Evolutionary conservation across 2,113 vertebrate genomes (phyloP).

Genomic region (Uria aalge): DNA sequence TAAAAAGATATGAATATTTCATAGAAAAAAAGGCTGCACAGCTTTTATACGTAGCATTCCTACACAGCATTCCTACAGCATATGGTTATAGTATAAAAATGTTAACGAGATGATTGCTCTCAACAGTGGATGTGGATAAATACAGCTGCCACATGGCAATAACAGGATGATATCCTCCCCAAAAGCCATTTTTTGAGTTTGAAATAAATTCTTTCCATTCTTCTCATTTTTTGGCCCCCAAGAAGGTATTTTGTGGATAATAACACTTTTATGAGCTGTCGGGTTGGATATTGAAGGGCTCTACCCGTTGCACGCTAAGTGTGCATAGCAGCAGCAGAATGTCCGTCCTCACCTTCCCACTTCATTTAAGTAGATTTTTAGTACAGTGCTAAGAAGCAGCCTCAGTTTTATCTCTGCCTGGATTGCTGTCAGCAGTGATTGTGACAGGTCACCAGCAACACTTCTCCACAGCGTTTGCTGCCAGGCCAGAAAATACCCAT

Average conservation of each 20-base stretch:
- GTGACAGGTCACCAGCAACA: not conserved
- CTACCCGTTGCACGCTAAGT: not conserved
- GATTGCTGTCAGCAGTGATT: not conserved
- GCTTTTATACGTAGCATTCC: not conserved
- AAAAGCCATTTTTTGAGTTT: not conserved
- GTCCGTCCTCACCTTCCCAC: not conserved
- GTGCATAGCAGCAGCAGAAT: not conserved
- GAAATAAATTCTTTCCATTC: slow-evolving; percentile 14
- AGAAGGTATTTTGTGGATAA: slow-evolving; percentile 41
- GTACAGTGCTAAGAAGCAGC: not conserved
- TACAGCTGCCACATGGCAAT: not conserved
- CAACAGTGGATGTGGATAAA: not conserved
- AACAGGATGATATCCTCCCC: not conserved
- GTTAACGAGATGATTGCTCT: not conserved
- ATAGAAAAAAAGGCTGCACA: not conserved
- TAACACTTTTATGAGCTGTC: slow-evolving; percentile 9
- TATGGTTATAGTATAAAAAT: not conserved
- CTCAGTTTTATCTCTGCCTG: not conserved
- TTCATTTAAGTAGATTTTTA: slow-evolving; percentile 30
- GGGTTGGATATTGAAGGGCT: not conserved
- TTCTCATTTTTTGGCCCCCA: slow-evolving; percentile 37
- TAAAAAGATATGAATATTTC: not conserved
- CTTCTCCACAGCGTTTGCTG: not conserved
- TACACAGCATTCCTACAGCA: not conserved
- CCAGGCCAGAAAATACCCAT: not conserved